Evolutionary conservation across 2,797 vertebrate genomes (phyloP).

Genomic region (Ciconia nigra): DNA sequence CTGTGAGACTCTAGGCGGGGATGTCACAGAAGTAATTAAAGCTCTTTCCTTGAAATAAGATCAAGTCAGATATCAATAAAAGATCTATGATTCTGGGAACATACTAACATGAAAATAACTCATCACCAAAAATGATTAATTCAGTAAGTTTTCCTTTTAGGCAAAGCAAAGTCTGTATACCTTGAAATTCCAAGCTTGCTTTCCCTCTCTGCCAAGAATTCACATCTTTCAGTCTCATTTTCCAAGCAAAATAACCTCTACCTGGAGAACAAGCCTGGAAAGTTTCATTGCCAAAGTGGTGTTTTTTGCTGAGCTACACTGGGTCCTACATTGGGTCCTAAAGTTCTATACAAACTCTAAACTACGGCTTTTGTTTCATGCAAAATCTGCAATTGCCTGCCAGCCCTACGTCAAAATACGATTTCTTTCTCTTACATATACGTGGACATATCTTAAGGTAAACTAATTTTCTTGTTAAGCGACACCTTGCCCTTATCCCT

Average conservation of each 20-base stretch:
- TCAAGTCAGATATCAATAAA: neutral
- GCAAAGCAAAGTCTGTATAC: neutral
- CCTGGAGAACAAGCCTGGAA: neutral
- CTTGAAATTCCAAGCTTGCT: neutral
- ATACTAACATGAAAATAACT: neutral
- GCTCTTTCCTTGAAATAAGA: neutral
- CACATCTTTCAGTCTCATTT: neutral
- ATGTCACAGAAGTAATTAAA: neutral
- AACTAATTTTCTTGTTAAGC: neutral
- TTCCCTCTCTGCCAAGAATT: neutral
- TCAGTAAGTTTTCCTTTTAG: neutral
- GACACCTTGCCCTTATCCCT: neutral
- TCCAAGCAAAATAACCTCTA: neutral
- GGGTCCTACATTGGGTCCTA: neutral
- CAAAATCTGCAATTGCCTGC: neutral
- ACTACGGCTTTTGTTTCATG: neutral
- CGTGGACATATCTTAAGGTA: neutral
- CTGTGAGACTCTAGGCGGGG: neutral
- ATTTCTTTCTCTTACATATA: neutral
- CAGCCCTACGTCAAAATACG: neutral
- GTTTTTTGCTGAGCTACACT: neutral
- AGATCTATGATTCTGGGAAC: neutral
- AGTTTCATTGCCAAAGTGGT: neutral
- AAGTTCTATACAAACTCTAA: neutral
- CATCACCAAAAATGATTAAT: neutral